Conservation (phyloP, 2,888 invertebrate species). For the Diogma glabrata region DNA sequence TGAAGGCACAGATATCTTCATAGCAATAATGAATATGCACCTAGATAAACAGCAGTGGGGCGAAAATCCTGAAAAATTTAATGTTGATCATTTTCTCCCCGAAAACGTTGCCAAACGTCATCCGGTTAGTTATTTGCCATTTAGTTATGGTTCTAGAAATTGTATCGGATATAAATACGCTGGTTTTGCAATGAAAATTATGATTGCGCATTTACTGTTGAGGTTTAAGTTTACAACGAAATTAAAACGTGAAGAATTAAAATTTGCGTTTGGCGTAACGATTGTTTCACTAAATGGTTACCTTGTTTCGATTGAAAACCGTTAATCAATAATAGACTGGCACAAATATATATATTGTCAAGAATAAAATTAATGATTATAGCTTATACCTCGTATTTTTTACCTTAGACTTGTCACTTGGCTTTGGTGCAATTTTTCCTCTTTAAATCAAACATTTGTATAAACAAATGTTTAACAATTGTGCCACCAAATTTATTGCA, state of each 20-base stretch:
- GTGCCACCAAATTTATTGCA: no score
- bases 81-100: slow-evolving; percentile 3
- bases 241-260: not conserved
- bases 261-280: not conserved
- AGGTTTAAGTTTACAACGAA: slow-evolving; percentile 1
- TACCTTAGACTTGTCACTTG: no score
- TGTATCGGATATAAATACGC: not conserved
- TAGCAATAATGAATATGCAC: not conserved
- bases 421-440: no score
- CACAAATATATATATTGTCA: no score
- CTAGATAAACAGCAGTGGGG: not conserved
- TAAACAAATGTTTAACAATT: no score
- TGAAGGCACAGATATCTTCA: not conserved
- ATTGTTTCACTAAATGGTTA: not conserved
- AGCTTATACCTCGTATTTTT: no score
- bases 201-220: not conserved
- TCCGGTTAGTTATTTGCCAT: not conserved
- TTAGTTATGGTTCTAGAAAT: not conserved
- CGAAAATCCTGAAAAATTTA: not conserved
- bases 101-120: slow-evolving; percentile 2
- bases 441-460: no score
- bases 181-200: not conserved
- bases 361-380: no score
- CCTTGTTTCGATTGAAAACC: not conserved
- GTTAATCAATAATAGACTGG: no score